Conservation (phyloP, 92 coral and sea anemone species). For the Phenganax stokvisi region DNA sequence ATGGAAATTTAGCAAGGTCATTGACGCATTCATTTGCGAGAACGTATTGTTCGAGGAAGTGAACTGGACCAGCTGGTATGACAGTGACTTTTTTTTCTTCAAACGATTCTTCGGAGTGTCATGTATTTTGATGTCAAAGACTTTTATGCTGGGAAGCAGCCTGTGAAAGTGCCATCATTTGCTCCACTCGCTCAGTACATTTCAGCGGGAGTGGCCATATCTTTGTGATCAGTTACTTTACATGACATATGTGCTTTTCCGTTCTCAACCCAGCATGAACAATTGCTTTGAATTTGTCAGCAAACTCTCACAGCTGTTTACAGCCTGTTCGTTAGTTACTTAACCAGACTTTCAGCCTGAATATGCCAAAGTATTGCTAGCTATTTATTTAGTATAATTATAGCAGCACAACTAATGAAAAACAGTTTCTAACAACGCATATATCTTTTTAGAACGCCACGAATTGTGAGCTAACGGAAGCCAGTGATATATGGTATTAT, state of each 20-base stretch:
- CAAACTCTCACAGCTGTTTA: slow-evolving; percentile 29
- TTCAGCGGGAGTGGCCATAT: not conserved
- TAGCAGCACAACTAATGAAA: not conserved
- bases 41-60: no score
- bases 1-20: no score
- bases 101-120: no score
- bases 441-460: not conserved
- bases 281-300: slow-evolving; percentile 25
- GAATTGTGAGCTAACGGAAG: not conserved
- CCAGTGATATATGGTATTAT: no score
- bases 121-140: no score
- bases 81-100: no score
- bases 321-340: not conserved
- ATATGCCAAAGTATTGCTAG: not conserved
- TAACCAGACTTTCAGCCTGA: not conserved
- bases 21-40: no score
- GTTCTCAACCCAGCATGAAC: slow-evolving; percentile 24
- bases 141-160: no score
- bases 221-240: not conserved
- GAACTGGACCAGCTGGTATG: no score
- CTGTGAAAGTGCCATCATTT: no score
- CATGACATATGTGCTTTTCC: slow-evolving; percentile 7
- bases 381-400: not conserved
- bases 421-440: not conserved
- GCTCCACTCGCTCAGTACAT: no score